Percentiles rank a stretch among this genome's conserved stretches.
These are phyloP conservation scores for Amphipyra tragopoginis DNA, from an alignment of 2,888 invertebrate species.

Conservation along the genomic window DNA sequence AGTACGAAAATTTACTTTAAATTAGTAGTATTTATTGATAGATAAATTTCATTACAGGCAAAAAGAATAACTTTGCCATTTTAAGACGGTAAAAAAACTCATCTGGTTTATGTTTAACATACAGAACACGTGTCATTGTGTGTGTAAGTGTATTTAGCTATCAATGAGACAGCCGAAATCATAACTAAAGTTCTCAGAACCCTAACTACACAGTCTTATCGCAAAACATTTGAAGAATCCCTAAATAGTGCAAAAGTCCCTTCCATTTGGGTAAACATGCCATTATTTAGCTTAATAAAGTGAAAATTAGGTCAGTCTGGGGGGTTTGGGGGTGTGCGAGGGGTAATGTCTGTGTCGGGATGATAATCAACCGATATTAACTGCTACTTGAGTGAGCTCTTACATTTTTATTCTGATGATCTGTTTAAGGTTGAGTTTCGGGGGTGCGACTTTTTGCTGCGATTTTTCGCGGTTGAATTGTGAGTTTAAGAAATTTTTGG, in stretches of 20 bases:
- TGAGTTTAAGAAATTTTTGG: no score
- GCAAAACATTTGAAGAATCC: constrained; percentile 37
- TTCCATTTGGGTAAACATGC: constrained; percentile 55
- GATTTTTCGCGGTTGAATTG: constrained; percentile 12
- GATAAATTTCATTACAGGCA: no score
- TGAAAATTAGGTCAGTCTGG: constrained; percentile 59
- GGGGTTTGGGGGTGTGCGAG: constrained; percentile 38
- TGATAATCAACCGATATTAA: constrained; percentile 76
- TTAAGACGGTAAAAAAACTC: no score
- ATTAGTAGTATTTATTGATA: no score
- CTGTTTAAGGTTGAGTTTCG: constrained; percentile 60
- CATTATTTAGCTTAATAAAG: constrained; percentile 59
- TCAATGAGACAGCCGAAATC: neutral
- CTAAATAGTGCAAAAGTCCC: constrained; percentile 51
- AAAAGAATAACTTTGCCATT: no score
- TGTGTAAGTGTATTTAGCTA: no score
- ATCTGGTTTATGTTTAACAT: no score
- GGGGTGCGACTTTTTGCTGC: constrained; percentile 40
- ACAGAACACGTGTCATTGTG: no score
- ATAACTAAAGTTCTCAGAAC: neutral
- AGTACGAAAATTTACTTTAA: no score
- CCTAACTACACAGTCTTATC: constrained; percentile 17
- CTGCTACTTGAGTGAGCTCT: constrained; percentile 58
- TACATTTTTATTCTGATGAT: constrained; percentile 72
- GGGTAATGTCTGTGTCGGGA: constrained; percentile 58